These are phyloP conservation scores for Narcine bancroftii DNA, from an alignment of 2,113 vertebrate species.

Conservation along the genomic window DNA sequence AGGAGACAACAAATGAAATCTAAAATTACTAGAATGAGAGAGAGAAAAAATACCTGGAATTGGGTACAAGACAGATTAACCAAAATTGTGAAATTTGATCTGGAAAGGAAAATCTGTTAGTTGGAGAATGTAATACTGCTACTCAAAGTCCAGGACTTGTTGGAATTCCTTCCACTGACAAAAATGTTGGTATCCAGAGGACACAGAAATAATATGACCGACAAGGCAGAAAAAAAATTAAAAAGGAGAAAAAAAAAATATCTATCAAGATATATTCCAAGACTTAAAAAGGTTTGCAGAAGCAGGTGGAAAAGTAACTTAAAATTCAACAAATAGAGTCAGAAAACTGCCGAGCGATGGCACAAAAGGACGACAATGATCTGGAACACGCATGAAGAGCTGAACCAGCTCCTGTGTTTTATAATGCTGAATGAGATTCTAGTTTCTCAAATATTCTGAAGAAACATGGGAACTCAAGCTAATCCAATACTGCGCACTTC, in stretches of 20 bases:
- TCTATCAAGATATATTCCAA: not conserved
- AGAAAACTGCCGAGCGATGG: not conserved
- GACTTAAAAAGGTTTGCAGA: not conserved
- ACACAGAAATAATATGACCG: not conserved
- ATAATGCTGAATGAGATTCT: not conserved
- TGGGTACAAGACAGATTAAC: no score
- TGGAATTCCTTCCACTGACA: not conserved
- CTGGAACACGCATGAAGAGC: not conserved
- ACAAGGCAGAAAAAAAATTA: not conserved
- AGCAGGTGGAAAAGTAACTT: not conserved
- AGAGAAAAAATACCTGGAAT: no score
- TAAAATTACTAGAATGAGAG: no score
- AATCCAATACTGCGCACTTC: not conserved
- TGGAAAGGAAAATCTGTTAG: no score
- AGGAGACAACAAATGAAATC: no score
- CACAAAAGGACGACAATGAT: not conserved
- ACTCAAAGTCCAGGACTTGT: no score
- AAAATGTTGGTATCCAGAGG: not conserved
- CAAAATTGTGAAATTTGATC: no score
- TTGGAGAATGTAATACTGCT: no score
- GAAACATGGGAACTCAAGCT: not conserved
- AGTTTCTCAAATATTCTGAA: not conserved
- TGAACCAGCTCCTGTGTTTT: not conserved
- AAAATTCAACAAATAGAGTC: not conserved
- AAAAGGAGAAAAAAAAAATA: not conserved